Percentiles rank a stretch among this genome's conserved stretches.
Conservation (phyloP, 2,797 vertebrate species). For the Eremophila alpestris region DNA sequence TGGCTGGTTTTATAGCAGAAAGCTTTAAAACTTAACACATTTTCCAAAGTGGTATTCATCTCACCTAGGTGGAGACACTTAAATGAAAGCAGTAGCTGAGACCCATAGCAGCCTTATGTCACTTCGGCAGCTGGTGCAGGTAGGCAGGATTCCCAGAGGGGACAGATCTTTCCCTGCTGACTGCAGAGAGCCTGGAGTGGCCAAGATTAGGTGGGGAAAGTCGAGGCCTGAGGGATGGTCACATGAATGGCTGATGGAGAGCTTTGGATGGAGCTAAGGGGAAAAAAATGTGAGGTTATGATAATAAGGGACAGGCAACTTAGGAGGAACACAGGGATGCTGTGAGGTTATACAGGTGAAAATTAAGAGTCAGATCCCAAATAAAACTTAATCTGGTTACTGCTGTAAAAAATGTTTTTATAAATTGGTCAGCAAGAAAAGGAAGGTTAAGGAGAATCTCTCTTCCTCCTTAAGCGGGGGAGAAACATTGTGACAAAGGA, state of each 20-base stretch:
- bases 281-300: not conserved
- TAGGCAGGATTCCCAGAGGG: not conserved
- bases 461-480: not conserved
- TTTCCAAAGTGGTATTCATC: not conserved
- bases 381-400: not conserved
- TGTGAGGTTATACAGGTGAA: not conserved
- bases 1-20: not conserved
- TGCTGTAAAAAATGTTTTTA: not conserved
- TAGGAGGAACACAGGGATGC: not conserved
- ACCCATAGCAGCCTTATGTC: not conserved
- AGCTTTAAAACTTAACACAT: not conserved
- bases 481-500: not conserved
- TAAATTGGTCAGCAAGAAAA: not conserved
- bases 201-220: not conserved
- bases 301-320: not conserved
- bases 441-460: not conserved
- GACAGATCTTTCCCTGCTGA: not conserved
- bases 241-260: not conserved
- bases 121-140: not conserved
- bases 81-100: not conserved
- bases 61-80: not conserved
- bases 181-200: not conserved
- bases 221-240: accelerated
- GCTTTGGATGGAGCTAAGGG: not conserved
- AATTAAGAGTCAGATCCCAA: not conserved